Conservation (phyloP, 23 tunicate species). For the Botrylloides violaceus region DNA sequence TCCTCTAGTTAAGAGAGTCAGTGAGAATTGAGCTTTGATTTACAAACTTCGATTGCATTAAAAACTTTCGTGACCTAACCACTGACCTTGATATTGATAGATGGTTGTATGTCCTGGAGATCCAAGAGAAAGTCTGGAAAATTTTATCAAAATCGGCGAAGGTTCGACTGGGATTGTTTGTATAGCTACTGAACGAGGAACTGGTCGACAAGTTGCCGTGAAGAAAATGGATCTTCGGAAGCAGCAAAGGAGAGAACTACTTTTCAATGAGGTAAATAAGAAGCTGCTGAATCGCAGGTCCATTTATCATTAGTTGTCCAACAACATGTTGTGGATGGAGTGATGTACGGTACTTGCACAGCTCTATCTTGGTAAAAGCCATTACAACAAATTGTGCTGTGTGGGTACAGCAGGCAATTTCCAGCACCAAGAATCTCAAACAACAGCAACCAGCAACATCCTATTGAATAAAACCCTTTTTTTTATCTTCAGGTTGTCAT, state of each 20-base stretch:
- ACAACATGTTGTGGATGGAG: no score
- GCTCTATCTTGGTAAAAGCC: no score
- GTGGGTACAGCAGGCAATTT: background rate
- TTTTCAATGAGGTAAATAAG: constrained; percentile 94
- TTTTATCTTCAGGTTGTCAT: constrained; percentile 70
- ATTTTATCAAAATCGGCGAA: constrained; percentile 85
- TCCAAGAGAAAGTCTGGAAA: constrained; percentile 84
- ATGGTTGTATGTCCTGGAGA: constrained; percentile 94
- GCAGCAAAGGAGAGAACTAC: constrained; percentile 88
- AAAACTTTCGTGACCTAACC: no score
- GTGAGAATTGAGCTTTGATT: no score
- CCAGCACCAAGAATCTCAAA: no score
- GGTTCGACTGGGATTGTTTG: constrained; percentile 94
- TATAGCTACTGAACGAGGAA: constrained; percentile 70
- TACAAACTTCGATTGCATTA: no score
- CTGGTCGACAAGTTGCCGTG: constrained; percentile 88
- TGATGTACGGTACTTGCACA: no score
- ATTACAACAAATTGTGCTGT: background rate
- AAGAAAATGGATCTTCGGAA: constrained; percentile 87
- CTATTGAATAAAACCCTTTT: background rate
- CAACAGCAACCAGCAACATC: no score
- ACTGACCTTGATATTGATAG: constrained; percentile 17
- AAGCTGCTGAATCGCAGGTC: no score
- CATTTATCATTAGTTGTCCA: no score
- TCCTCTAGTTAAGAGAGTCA: no score